These are phyloP conservation scores for Nansenia antarctica DNA, from an alignment of 2,113 vertebrate genomes.

Conservation along the genomic window DNA sequence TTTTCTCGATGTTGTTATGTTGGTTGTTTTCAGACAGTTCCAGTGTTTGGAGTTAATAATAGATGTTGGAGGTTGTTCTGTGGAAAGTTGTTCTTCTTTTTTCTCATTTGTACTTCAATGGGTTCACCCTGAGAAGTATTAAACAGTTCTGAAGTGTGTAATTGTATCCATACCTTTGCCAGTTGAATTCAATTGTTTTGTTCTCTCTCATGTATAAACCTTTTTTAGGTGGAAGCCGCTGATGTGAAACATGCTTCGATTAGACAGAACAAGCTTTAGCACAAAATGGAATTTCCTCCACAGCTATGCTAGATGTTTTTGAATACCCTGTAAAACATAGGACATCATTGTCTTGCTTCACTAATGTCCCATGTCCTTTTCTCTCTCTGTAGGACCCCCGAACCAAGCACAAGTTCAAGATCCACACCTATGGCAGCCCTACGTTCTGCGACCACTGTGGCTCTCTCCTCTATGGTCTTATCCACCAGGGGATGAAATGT, in stretches of 20 bases:
- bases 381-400: constrained; percentile 83
- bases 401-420: constrained; percentile 98
- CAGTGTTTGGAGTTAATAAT: too few species aligned
- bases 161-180: background rate
- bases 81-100: too few species aligned
- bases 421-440: constrained; percentile 94
- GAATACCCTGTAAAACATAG: too few species aligned
- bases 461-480: constrained; percentile 92
- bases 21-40: too few species aligned
- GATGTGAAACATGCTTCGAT: background rate
- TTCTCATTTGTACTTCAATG: too few species aligned
- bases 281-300: background rate
- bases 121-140: too few species aligned
- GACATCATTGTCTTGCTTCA: background rate
- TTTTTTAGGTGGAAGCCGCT: background rate
- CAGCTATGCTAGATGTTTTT: too few species aligned
- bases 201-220: background rate
- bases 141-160: background rate
- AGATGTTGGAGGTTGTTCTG: too few species aligned
- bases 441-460: constrained; percentile 97
- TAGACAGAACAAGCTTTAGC: background rate
- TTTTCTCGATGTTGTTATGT: too few species aligned
- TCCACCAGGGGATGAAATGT: constrained; percentile 98
- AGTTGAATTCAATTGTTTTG: background rate
- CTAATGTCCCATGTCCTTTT: background rate